These are phyloP conservation scores for Lophotriccus pileatus DNA, from an alignment of 2,797 vertebrate species.

Conservation along the genomic window DNA sequence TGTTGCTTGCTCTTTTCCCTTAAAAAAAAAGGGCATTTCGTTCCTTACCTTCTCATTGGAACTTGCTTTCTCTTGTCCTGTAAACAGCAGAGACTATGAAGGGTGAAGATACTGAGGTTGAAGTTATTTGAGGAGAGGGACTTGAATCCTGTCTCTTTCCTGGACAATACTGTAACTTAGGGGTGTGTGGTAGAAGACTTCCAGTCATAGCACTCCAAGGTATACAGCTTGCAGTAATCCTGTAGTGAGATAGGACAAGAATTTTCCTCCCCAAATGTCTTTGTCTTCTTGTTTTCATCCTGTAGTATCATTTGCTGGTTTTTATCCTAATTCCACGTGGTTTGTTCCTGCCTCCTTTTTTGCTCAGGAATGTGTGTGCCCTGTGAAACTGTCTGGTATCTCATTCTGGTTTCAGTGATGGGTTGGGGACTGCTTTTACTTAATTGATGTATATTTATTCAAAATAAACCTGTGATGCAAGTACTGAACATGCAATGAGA, in stretches of 20 bases:
- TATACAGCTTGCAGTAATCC: not conserved
- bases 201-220: not conserved
- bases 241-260: not conserved
- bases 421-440: not conserved
- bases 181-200: not conserved
- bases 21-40: not conserved
- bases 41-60: not conserved
- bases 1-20: not conserved
- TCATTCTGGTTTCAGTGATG: constrained; percentile 25
- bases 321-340: not conserved
- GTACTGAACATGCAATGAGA: not conserved
- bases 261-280: not conserved
- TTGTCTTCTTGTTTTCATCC: not conserved
- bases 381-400: not conserved
- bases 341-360: not conserved
- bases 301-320: not conserved
- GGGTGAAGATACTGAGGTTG: not conserved
- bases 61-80: not conserved
- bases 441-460: constrained; percentile 42
- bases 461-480: not conserved
- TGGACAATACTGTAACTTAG: not conserved
- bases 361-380: not conserved
- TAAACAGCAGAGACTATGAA: not conserved
- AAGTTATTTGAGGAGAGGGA: not conserved
- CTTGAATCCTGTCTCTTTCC: not conserved